Base-by-base conservation (phyloP, 2,888 invertebrate species). In the Ormia ochracea region DNA sequence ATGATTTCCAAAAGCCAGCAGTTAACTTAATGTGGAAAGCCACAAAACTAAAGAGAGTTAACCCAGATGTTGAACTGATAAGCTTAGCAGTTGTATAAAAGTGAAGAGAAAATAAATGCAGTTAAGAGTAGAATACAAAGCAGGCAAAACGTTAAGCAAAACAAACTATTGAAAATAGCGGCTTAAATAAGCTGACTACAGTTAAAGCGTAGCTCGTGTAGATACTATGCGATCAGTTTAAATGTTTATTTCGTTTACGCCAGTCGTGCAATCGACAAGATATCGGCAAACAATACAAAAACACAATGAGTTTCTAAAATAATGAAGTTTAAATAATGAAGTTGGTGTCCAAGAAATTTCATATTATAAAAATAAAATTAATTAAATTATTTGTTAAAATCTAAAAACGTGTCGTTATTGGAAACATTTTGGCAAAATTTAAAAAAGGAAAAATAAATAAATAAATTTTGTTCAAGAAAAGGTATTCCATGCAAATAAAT, bases 161-260 rank as follows among this genome's bases (percentile, higher is more conserved):
- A 26, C 7, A 45, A 19, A 23, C 21, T 6, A 72, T 59, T 36
- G 33, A 61, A 78, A 61, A 36, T 65, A 74, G 79, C 80, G 76
- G 80, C 72, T 73, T 63, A 68, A 66, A 61, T 19, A 43, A 63
- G 45, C 43, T 14, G 7, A 38, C 17, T 26, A 38, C 56, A 77
- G 56, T 70, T 65, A 43, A n/a, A 70, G 56, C 38, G 17, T 33
- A 26, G 33, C 56, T 73, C 61, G 14, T 21, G 17, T 17, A 66
- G 66, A 76, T 43, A 63, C 28, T 19, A 14, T 50, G 52, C 68
- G 63, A 73, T 76, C 80, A 80, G 80, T 80, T 76, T 52, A 58
- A 76, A 68, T 76, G 72, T 48, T 80, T 68, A 56, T 61, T 48
- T 56, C 80, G 58, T 63, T 63, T 68, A 63, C 50, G 12, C 3